Base-by-base conservation (phyloP, 2,797 vertebrate species). In the Falco rusticolus region DNA sequence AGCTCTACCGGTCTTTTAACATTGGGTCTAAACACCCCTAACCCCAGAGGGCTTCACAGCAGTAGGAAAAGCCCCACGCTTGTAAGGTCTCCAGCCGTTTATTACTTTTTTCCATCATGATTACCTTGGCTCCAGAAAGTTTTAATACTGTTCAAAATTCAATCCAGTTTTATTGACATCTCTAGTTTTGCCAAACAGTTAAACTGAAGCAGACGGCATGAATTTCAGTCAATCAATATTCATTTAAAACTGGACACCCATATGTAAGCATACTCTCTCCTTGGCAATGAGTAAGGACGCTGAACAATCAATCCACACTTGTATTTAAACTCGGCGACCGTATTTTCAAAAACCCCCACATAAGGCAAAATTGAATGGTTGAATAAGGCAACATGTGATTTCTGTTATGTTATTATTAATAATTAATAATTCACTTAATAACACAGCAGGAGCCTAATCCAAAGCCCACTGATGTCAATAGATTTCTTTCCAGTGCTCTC, bases 161-260 rank as follows among this genome's bases (percentile, higher is more conserved):
- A 87, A 89, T 95, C 82, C 89, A 96, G 90, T 93, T 97, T 97
- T 97, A 97, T 97, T 94, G 98, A 97, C 94, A 97, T 80, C 72
- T 92, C 87, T 54, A 71, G 94, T 98, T 98, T 97, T 91, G 96
- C 94, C 96, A 97, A 97, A 94, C 84, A 91, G 94, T 95, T 97
- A 94, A 97, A 97, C 95, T 87, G 96, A 95, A 96, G 94, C 87
- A 97, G 87, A 92, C 69, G n/a, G 95, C 96, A 93, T 96, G 97
- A 97, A 96, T 97, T 97, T 97, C 95, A 91, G 91, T 61, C 92
- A 97, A 97, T 98, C 94, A 93, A 94, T 95, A 94, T 97, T 98
- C 95, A 94, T 97, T 97, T 97, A 94, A 92, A 93, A 93, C 93
- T 97, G 92, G 94, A 95, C 86, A 95, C 64, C 68, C 63, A 76